Conservation (phyloP, 2,888 invertebrate genomes). For the Scrobipalpa atriplicella region DNA sequence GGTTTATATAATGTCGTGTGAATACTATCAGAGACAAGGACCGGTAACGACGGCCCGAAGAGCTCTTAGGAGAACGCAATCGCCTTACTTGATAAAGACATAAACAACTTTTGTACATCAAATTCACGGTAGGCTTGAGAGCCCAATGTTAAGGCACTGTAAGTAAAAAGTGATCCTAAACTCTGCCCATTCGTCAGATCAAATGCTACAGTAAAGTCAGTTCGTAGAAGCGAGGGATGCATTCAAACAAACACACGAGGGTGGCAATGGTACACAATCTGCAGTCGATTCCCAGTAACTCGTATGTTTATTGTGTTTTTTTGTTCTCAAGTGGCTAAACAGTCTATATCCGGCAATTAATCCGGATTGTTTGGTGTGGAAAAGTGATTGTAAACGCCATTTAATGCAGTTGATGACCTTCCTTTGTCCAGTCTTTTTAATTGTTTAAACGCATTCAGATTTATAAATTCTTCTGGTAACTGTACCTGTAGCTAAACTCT, state of each 20-base stretch:
- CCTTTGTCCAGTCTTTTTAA: background rate
- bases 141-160: too few species aligned
- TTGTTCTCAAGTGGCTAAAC: constrained; percentile 29
- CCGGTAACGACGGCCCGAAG: too few species aligned
- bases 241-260: constrained; percentile 47
- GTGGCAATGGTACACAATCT: constrained; percentile 45
- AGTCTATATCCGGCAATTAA: constrained; percentile 23
- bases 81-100: too few species aligned
- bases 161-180: background rate
- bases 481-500: too few species aligned
- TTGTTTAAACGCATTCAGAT: background rate
- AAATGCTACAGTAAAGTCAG: constrained; percentile 29
- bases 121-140: too few species aligned
- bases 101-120: too few species aligned
- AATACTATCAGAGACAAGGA: too few species aligned
- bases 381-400: constrained; percentile 1
- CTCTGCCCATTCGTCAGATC: background rate
- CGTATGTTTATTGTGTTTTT: constrained; percentile 49
- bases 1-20: too few species aligned
- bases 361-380: background rate
- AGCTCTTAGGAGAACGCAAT: too few species aligned
- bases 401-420: constrained; percentile 6
- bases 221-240: constrained; percentile 55
- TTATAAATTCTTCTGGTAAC: too few species aligned
- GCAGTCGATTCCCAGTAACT: constrained; percentile 48